Evolutionary conservation across 1,140 invertebrate species (phyloP), one percentile per base, ranked within the genome.

Genomic region (Solenopsis fugax): DNA sequence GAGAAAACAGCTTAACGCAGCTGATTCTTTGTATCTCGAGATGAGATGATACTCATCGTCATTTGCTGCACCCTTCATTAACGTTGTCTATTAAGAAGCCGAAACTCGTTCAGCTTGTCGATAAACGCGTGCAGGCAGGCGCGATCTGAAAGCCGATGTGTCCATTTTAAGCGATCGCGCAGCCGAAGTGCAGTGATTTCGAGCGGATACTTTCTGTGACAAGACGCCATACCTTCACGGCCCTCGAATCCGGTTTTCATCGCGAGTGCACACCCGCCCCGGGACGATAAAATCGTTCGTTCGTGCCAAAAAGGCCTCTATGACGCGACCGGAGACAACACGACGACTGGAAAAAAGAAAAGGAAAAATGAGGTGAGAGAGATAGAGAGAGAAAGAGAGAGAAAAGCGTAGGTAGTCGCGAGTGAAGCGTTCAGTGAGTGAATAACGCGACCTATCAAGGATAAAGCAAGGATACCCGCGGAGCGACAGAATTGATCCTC

Each of bases 341-440:
- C 24, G 16, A 81, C 16, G 37, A 58, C 18, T 65, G 7, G 48
- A 34, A 52, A 64, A 65, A 52, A 62, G 18, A 37, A 2, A 21
- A 41, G 71, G 75, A 80, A 62, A 56, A 62, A n/a, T 54, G 1
- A 29, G n/a, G n/a, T 45, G 64, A 75, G 52, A 81, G 58, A 7
- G 21, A 18, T 2, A 7, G 29, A 24, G 4, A 56, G 18, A 9
- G 56, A 13, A 2, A 62, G 48, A 10, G 7, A 62, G 4, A 9
- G 72, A 75, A 52, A 60, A 41, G 18, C 18, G 82, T 78, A 77
- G 86, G 78, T 88, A 87, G 88, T 75, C 86, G 88, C 82, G 87
- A 92, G 88, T 93, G 89, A 81, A 87, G 89, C 82, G 80, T 88
- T 10, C 71, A 93, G 92, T 92, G 92, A 93, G 88, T 92, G 92